These are phyloP conservation scores for Protobothrops flavoviridis DNA, from an alignment of 2,113 vertebrate species.

Conservation along the genomic window DNA sequence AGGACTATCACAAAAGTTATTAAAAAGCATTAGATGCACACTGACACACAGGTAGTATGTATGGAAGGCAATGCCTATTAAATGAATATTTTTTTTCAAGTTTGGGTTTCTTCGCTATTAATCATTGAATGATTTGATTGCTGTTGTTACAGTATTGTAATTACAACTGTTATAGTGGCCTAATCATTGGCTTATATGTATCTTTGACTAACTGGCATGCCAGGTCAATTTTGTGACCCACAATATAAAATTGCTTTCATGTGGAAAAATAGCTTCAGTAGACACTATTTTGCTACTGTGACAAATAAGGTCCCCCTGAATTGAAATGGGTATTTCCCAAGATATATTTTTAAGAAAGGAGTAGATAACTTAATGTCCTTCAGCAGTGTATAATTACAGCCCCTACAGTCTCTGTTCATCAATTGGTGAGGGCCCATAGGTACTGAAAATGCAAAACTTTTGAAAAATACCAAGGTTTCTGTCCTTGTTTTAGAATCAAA, in stretches of 20 bases:
- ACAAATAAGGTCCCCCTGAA: background rate
- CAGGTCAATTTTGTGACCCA: background rate
- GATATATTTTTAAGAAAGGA: background rate
- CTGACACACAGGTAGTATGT: background rate
- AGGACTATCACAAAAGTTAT: constrained; percentile 3
- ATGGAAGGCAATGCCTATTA: background rate
- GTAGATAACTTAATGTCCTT: background rate
- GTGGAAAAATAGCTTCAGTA: background rate
- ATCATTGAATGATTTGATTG: background rate
- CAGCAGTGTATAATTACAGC: background rate
- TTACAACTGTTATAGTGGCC: background rate
- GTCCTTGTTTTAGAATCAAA: background rate
- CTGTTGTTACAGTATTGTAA: background rate
- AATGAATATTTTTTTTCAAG: background rate
- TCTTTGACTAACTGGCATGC: background rate
- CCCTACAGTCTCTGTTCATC: background rate
- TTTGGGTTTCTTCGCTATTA: background rate
- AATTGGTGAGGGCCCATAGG: background rate
- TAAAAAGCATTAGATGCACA: background rate
- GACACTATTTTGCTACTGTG: background rate
- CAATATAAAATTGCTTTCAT: background rate
- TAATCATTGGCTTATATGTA: background rate
- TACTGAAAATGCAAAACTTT: background rate
- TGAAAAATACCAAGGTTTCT: background rate
- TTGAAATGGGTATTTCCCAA: background rate